Conservation (phyloP, 2,888 invertebrate genomes). For the Lepidocyrtoides sp. region DNA sequence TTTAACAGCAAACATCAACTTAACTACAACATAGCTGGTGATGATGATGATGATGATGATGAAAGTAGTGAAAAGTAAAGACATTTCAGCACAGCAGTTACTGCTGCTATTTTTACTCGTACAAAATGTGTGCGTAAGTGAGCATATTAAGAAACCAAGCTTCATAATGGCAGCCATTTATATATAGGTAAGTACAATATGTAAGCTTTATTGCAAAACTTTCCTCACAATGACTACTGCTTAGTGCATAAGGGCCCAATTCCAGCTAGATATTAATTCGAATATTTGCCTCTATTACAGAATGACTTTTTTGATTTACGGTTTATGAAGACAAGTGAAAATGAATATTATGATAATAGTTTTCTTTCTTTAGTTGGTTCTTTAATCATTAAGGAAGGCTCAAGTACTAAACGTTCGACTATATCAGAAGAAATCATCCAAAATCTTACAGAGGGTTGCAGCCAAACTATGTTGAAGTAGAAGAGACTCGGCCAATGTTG, state of each 20-base stretch:
- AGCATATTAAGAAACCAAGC: background rate
- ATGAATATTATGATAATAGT: constrained; percentile 80
- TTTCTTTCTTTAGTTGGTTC: constrained; percentile 64
- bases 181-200: constrained; percentile 17
- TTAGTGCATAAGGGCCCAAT: constrained; percentile 68
- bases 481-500: background rate
- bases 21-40: background rate
- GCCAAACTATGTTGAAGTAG: background rate
- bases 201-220: constrained; percentile 77
- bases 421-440: background rate
- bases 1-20: background rate
- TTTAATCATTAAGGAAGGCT: constrained; percentile 70
- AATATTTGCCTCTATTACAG: constrained; percentile 72
- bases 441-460: background rate
- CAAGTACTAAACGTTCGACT: constrained; percentile 5
- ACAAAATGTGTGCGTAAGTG: constrained; percentile 15
- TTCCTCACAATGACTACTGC: constrained; percentile 65
- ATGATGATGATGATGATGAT: no score
- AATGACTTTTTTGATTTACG: constrained; percentile 79
- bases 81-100: background rate
- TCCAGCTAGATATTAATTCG: constrained; percentile 72
- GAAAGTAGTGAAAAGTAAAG: background rate
- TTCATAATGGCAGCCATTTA: background rate
- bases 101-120: background rate
- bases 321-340: constrained; percentile 75